Percentiles rank a stretch among this genome's conserved stretches.
Evolutionary conservation across 2,888 invertebrate species (phyloP).

Genomic region (Xylocampa areola): DNA sequence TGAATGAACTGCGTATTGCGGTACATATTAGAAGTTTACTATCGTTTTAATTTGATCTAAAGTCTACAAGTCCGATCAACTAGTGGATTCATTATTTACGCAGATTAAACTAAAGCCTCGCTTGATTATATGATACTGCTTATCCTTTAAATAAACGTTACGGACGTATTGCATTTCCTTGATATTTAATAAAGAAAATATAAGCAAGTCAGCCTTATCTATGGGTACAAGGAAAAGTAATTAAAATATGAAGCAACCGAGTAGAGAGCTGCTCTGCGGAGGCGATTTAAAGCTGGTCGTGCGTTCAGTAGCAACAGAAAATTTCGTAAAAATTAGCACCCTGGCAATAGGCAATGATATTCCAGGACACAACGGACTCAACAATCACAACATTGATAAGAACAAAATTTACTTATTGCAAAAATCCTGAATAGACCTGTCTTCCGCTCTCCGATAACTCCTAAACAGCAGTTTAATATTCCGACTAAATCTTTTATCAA

Average conservation of each 20-base stretch:
- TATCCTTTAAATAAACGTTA: no score
- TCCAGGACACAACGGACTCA: background rate
- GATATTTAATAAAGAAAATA: background rate
- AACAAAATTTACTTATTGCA: no score
- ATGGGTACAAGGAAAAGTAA: background rate
- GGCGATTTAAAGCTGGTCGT: constrained; percentile 17
- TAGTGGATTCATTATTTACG: no score
- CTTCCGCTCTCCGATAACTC: constrained; percentile 3
- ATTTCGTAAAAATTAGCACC: constrained; percentile 3
- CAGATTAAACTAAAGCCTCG: no score
- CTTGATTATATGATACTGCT: no score
- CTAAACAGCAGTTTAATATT: constrained; percentile 7
- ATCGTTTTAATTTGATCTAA: no score
- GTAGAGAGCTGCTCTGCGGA: background rate
- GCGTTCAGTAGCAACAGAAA: constrained; percentile 12
- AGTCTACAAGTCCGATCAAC: no score
- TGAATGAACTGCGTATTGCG: no score
- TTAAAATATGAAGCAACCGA: background rate
- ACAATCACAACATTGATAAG: no score
- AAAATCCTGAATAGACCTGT: background rate
- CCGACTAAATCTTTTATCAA: constrained; percentile 28
- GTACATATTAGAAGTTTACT: no score
- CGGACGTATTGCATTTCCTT: background rate
- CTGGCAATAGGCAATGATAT: background rate
- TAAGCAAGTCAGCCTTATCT: background rate